Evolutionary conservation across 1,140 invertebrate species (phyloP), one percentile per base, ranked within the genome.

Genomic region (Drosophila kepulauana): DNA sequence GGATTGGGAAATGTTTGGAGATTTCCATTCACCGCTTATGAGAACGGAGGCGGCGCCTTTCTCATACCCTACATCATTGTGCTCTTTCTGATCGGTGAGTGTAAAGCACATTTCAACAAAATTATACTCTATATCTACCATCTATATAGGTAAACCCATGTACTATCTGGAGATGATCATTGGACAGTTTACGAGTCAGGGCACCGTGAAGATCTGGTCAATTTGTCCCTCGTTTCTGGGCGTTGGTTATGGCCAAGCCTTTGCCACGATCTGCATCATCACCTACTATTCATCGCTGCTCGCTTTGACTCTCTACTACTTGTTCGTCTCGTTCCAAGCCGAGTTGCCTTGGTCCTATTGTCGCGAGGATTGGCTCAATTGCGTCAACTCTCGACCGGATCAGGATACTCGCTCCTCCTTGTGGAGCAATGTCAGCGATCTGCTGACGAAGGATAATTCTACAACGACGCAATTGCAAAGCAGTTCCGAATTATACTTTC

Each of bases 61-160:
- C 93, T 98, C 0, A 95, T 98, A 62, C 97, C 97, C 0, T 98
- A 98, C 89, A 94, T 97, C 10, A 95, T 98, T 28, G 96, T 98
- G 28, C 94, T 98, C 25, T 93, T 98, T 2, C 88, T 98, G 11
- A 95, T 97, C 28, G 98, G 98, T 93, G 94, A 75, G 73, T 54
- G 33, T 33, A 6, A 2, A 43, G 4, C 28, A 25, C 20, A 25
- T 25, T 25, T 25, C 3, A 25, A 25, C 20, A 25, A 25, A 25
- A 25, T 25, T 25, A 25, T 25, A 25, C 3, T 25, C 15, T 15
- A 15, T 15, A 6, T 30, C 11, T 1, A 11, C 30, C 6, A 16
- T 13, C 10, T 7, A 49, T 30, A 1, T 8, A 91, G 91, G 91
- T 82, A 95, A 97, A 74, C 97, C 97, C 0, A 94, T 97, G 63